phyloP scores from a whole-genome alignment of 2,113 vertebrate genomes.

The Miniopterus natalensis region DNA sequence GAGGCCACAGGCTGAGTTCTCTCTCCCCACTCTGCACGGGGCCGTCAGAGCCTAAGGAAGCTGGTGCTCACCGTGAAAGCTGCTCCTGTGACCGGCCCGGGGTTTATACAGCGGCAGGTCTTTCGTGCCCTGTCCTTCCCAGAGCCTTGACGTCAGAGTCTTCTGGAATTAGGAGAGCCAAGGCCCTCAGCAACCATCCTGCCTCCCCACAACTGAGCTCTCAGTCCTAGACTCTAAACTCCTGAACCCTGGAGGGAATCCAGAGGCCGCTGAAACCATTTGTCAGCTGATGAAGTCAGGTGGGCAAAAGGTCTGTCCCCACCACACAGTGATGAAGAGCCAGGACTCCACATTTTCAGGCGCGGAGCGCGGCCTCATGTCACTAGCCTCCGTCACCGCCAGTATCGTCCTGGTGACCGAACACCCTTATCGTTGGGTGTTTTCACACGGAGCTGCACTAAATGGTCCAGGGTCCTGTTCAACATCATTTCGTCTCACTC shows the following conservation, averaged over 20 bases:
- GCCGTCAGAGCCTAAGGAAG: background rate
- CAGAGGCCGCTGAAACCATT: background rate
- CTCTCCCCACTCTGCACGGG: background rate
- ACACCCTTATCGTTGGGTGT: background rate
- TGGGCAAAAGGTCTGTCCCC: background rate
- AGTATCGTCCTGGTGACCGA: too few species aligned
- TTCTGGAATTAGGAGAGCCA: background rate
- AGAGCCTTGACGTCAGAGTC: constrained; percentile 24
- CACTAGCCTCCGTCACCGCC: background rate
- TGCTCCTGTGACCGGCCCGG: background rate
- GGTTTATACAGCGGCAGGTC: background rate
- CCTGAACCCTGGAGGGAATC: background rate
- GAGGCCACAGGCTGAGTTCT: background rate
- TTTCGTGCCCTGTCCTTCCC: background rate
- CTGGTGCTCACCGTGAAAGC: constrained; percentile 6
- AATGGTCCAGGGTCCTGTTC: background rate
- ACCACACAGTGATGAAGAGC: background rate
- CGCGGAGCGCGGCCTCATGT: background rate
- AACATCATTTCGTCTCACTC: background rate
- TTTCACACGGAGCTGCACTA: background rate
- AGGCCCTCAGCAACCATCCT: background rate
- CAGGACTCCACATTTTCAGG: background rate
- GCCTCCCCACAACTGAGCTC: background rate
- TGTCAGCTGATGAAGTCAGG: background rate
- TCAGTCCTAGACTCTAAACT: background rate